Base-by-base conservation (phyloP, 1,140 invertebrate species). In the Lordiphosa stackelbergi region DNA sequence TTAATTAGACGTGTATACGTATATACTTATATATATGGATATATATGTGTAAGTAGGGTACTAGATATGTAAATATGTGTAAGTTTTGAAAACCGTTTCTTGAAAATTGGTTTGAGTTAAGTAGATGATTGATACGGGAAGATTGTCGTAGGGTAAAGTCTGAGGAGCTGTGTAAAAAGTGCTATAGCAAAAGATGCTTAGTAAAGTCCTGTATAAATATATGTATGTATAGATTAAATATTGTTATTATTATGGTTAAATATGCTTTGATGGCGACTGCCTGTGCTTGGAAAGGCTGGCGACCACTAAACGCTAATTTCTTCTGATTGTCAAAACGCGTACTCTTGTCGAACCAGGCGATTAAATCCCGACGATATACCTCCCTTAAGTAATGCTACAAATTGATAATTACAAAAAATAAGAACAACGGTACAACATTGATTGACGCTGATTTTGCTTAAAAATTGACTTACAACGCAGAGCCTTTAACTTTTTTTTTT, bases 301-400 rank as follows among this genome's bases (percentile, higher is more conserved):
- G 51, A 45, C 43, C 47, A 48, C 52, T 57, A 81, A 83, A 86
- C 74, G 85, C 85, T 86, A 85, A 84, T 84, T 79, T 85, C 69
- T 72, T 60, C 60, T 87, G 86, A 87, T 87, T 87, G 86, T 87
- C 86, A 86, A 87, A 87, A 87, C 86, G 86, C 86, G 73, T 73
- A 66, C 70, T 87, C 84, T 85, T 86, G 81, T 86, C 77, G 69
- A 63, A 73, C 61, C 61, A 64, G 69, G 70, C 65, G 60, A 77
- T 37, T 73, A 49, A 61, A 49, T 72, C 58, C 72, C 65, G 36
- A 40, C 79, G 73, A 85, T 77, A 28, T 28, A 28, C 6, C 6
- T 6, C 24, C 24, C 24, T 6, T 28, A 28, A 28, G 24, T 28
- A 31, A 51, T 46, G 43, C 43, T 46, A 46, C 19, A 4, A 46